A percentile compares a stretch with the other conserved stretches of the same genome.
phyloP scores from a whole-genome alignment of 2,888 invertebrate species.

The Agriotes lineatus region DNA sequence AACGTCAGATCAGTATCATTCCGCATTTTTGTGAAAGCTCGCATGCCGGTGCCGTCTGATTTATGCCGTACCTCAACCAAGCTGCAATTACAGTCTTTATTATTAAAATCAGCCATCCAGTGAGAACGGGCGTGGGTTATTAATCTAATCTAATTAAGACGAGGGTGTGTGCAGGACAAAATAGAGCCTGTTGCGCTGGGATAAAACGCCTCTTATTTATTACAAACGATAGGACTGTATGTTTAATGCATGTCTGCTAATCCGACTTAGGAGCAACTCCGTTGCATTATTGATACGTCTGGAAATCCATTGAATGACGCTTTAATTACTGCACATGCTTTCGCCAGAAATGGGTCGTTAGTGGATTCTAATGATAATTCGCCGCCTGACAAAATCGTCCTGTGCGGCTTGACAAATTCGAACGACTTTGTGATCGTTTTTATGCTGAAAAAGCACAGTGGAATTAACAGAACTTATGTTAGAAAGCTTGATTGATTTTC shows the following conservation, averaged over 20 bases:
- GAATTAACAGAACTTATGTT: too few relatives aligned
- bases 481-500: too few relatives aligned
- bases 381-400: background rate
- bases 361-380: slow-evolving; percentile 1
- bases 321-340: background rate
- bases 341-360: too few relatives aligned
- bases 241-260: slow-evolving; percentile 5
- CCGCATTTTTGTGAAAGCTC: slow-evolving; percentile 14
- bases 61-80: slow-evolving; percentile 11
- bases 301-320: background rate
- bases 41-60: slow-evolving; percentile 8
- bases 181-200: background rate
- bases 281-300: slow-evolving; percentile 10
- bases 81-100: slow-evolving; percentile 22
- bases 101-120: slow-evolving; percentile 24
- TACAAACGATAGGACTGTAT: slow-evolving; percentile 2
- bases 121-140: slow-evolving; percentile 23
- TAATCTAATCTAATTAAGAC: slow-evolving; percentile 30
- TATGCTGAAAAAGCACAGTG: too few relatives aligned
- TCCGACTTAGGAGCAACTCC: background rate
- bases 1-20: slow-evolving; percentile 10
- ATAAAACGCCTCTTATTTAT: slow-evolving; percentile 19
- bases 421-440: too few relatives aligned
- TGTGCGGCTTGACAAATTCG: background rate
- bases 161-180: slow-evolving; percentile 17